These are phyloP conservation scores for Caradrina clavipalpis DNA, from an alignment of 2,888 invertebrate species.

Conservation along the genomic window DNA sequence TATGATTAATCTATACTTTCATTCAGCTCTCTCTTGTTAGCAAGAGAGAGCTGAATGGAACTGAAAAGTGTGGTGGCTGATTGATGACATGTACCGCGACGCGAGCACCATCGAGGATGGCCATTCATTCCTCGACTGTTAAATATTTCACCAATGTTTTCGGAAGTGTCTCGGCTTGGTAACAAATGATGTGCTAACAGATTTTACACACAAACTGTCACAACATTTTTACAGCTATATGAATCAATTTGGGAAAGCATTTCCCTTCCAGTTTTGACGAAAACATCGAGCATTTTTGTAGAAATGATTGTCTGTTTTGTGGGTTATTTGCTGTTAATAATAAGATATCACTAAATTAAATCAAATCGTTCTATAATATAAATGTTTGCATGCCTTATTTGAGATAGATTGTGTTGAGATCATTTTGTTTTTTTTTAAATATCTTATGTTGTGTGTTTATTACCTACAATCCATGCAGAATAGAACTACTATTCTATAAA, in stretches of 20 bases:
- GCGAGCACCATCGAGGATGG: slow-evolving; percentile 48
- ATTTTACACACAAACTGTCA: slow-evolving; percentile 63
- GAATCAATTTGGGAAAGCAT: slow-evolving; percentile 38
- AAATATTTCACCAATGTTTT: slow-evolving; percentile 70
- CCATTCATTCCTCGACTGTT: slow-evolving; percentile 65
- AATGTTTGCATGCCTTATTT: too few species aligned
- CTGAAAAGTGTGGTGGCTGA: slow-evolving; percentile 74
- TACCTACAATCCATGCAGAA: too few species aligned
- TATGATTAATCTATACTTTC: slow-evolving; percentile 71
- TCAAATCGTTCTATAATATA: too few species aligned
- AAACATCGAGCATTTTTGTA: slow-evolving; percentile 20
- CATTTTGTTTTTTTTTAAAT: too few species aligned
- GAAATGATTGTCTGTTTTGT: slow-evolving; percentile 19
- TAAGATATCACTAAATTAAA: not conserved
- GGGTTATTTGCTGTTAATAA: not conserved
- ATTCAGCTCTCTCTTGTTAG: too few species aligned
- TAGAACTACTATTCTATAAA: too few species aligned
- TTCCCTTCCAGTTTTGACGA: slow-evolving; percentile 25
- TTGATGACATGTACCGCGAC: slow-evolving; percentile 69
- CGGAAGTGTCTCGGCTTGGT: slow-evolving; percentile 56
- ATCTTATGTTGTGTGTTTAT: too few species aligned
- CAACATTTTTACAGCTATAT: slow-evolving; percentile 48
- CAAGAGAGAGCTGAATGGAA: slow-evolving; percentile 45
- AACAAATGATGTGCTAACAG: slow-evolving; percentile 67
- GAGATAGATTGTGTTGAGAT: too few species aligned